Evolutionary conservation across 2,797 vertebrate species (phyloP), one percentile per base, ranked within the genome.

Genomic region (Crax fasciolata): DNA sequence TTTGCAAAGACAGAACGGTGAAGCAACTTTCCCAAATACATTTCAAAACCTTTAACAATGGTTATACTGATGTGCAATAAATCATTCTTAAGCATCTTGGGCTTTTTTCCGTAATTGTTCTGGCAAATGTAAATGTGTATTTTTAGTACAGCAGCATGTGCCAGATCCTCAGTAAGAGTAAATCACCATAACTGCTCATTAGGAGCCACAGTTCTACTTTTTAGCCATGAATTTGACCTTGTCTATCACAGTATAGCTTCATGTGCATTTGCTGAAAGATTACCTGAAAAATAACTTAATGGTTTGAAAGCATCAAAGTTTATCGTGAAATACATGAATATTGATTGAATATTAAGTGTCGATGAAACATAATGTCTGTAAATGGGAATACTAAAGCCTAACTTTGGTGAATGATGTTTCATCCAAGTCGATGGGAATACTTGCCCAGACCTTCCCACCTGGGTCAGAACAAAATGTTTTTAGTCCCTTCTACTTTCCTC

Each of bases 41-140:
- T 84, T 93, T 87, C 17, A 70, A 83, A 92, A 70, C 44, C 58
- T 78, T 93, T 89, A 13, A 66, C 85, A 86, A 67, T 72, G 24
- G 55, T 85, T 83, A 27, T 48, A 67, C 11, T 44, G 62, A 66
- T 71, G 24, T 88, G 35, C 55, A 84, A 21, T 95, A 95, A 85
- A 89, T 91, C 30, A 52, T 68, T 75, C 58, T 76, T 80, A 72
- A 92, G 48, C 48, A 85, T 81, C 73, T 79, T 55, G 30, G 65
- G 62, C 46, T 93, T 92, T 91, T 94, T 72, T 84, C 76, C 2
- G 2, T 86, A 86, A 79, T 49, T 93, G 79, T 78, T 94, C 96
- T 78, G 82, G 74, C 63, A 91, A 86, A 73, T 79, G 43, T 68
- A 48, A 77, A 78, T 28, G 11, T 38, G 11, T 96, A 84, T 97